Evolutionary conservation across 2,113 vertebrate genomes (phyloP).

Genomic region (Callithrix jacchus): DNA sequence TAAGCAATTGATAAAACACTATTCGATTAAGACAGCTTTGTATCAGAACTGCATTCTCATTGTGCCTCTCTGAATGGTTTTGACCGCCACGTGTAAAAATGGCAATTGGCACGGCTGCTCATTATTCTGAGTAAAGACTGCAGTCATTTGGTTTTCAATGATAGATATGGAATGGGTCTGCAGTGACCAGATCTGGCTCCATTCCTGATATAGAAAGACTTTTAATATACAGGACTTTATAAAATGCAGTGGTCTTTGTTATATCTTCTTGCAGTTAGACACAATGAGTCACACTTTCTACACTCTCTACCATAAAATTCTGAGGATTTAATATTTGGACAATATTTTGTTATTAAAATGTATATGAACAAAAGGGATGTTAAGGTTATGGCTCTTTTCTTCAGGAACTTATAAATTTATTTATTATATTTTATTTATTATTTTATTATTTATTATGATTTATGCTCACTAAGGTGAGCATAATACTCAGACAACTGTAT

Average conservation of each 20-base stretch:
- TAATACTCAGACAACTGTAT: background rate
- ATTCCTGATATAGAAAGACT: conserved; percentile 64
- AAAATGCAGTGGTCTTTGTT: conserved; percentile 49
- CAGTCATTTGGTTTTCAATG: conserved; percentile 79
- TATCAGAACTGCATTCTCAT: conserved; percentile 72
- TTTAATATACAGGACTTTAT: conserved; percentile 68
- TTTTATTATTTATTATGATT: no score
- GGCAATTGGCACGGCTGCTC: conserved; percentile 62
- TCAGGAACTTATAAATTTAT: background rate
- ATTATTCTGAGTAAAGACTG: conserved; percentile 79
- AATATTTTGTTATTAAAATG: background rate
- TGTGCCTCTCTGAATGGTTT: conserved; percentile 71
- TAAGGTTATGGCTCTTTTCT: background rate
- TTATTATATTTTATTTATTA: no score
- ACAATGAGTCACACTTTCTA: background rate
- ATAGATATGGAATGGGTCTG: conserved; percentile 69
- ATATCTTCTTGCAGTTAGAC: background rate
- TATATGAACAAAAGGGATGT: background rate
- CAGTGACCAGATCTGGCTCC: conserved; percentile 64
- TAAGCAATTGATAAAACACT: conserved; percentile 74
- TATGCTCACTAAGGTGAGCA: background rate
- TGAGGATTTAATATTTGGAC: background rate
- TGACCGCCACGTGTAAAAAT: conserved; percentile 60
- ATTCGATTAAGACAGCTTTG: conserved; percentile 77
- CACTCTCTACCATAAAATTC: background rate